These are phyloP conservation scores for Oncorhynchus clarkii DNA, from an alignment of 2,113 vertebrate genomes.

Conservation along the genomic window DNA sequence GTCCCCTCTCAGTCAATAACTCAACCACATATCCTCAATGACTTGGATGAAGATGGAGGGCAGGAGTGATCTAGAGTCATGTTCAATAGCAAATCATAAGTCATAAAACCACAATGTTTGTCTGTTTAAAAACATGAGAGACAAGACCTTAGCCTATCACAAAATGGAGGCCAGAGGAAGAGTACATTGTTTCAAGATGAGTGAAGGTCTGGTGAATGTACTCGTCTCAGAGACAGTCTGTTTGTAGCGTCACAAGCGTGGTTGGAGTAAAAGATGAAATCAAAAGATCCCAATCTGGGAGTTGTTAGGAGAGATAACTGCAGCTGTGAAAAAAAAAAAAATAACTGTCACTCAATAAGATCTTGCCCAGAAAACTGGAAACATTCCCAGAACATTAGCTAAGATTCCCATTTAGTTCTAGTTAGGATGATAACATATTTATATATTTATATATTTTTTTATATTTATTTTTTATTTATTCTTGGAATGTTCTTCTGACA, in stretches of 20 bases:
- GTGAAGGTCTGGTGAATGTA: not conserved
- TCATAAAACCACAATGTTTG: conserved; percentile 1
- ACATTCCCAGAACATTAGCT: no score
- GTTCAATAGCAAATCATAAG: not conserved
- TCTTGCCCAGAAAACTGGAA: no score
- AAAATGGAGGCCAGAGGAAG: conserved; percentile 3
- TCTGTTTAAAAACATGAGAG: not conserved
- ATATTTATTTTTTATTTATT: no score
- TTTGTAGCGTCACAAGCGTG: not conserved
- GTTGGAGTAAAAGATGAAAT: conserved; percentile 54
- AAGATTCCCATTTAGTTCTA: no score
- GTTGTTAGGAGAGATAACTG: conserved; percentile 36
- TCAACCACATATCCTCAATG: not conserved
- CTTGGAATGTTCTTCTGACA: no score
- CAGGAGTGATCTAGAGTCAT: not conserved
- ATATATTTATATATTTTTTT: no score
- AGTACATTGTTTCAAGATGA: not conserved
- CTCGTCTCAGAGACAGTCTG: not conserved
- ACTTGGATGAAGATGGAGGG: not conserved
- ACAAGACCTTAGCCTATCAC: not conserved
- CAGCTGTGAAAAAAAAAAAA: not conserved
- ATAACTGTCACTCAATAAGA: conserved; percentile 24
- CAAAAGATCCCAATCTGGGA: conserved; percentile 50
- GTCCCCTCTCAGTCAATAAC: not conserved
- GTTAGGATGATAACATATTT: no score